These are phyloP conservation scores for Arizona elegans DNA, from an alignment of 2,113 vertebrate genomes.

Conservation along the genomic window DNA sequence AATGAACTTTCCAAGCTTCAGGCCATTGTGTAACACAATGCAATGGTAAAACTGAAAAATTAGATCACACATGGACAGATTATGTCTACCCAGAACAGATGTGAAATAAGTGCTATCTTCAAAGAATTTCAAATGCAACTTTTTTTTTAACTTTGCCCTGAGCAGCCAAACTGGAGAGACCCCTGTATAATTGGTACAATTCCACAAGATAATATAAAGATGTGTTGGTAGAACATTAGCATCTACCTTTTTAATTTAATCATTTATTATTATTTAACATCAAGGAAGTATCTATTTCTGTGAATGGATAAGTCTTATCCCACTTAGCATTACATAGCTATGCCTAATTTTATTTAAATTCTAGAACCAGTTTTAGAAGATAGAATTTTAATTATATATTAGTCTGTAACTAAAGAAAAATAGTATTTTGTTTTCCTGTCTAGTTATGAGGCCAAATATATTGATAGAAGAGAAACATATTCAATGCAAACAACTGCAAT, in stretches of 20 bases:
- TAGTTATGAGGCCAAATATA: not conserved
- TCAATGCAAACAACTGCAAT: not conserved
- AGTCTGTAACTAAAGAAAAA: not conserved
- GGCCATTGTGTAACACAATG: not conserved
- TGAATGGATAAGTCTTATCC: not conserved
- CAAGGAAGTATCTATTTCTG: not conserved
- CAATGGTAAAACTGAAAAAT: not conserved
- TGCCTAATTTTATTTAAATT: not conserved
- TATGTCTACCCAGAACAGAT: not conserved
- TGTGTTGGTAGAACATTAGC: not conserved
- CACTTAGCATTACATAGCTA: not conserved
- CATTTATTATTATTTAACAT: not conserved
- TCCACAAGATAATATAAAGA: not conserved
- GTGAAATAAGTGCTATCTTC: not conserved
- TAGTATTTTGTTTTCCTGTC: not conserved
- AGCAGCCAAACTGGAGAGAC: not conserved
- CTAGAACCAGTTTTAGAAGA: not conserved
- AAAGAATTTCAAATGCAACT: not conserved
- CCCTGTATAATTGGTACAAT: not conserved
- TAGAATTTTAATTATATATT: not conserved
- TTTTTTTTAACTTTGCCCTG: not conserved
- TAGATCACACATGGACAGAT: not conserved
- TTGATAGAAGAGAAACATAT: not conserved
- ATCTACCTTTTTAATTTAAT: not conserved
- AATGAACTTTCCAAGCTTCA: not conserved